Evolutionary conservation across 2,797 vertebrate genomes (phyloP), one percentile per base, ranked within the genome.

Genomic region (Natrix natrix): DNA sequence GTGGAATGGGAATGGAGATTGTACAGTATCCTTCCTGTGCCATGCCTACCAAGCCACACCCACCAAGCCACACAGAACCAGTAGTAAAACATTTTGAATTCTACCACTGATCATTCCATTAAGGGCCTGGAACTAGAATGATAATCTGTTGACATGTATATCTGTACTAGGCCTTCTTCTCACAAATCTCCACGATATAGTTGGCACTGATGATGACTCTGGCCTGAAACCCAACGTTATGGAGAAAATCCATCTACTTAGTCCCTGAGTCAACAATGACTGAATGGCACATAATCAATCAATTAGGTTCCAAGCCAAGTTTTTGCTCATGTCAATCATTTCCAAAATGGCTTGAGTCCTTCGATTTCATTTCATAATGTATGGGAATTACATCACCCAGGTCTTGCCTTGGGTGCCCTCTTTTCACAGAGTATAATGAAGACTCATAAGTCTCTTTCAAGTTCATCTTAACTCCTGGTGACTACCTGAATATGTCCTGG

Each of bases 321-420:
- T 17, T 91, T 60, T 88, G 83, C 89, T 48, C 22, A 2, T 87
- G 12, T 78, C 26, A 10, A 22, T 88, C 92, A 74, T 32, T 91
- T 88, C 89, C 89, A 54, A 37, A 59, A 63, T 60, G 61, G 60
- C 55, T 91, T 78, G 89, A 88, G 86, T 66, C 87, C 57, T 90
- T 54, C 69, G 48, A 90, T 93, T 91, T 93, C 57, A 20, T 78
- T 78, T 91, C 61, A 74, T 74, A 60, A 43, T 91, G 55, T 88
- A 26, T 55, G 87, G 63, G 83, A 93, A 88, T 93, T 91, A 90
- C 57, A 86, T 43, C 57, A 5, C 11, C 88, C 55, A 88, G 89
- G 26, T 87, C 59, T 52, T 59, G 61, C 37, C 55, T 26, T n/a
- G 8, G 54, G 86, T 20, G 2, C 28, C 12, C 4, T 16, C 83